A percentile compares a stretch with the other conserved stretches of the same genome.
phyloP scores from a whole-genome alignment of 2,797 vertebrate genomes.

The Coilia nasus region DNA sequence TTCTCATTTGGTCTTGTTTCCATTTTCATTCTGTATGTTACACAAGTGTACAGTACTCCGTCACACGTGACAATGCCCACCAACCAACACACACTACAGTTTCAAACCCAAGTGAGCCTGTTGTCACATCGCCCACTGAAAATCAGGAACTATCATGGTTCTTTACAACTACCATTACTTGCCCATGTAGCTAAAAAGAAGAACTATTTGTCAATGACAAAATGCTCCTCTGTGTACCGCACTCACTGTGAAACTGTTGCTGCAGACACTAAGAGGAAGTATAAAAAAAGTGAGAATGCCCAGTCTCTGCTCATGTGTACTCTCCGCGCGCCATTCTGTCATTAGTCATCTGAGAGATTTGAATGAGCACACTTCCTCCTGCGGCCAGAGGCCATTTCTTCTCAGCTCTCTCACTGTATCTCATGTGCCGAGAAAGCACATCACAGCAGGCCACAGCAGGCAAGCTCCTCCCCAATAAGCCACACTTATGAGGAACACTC shows the following conservation, averaged over 20 bases:
- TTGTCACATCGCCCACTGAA: background rate
- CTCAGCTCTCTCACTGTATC: background rate
- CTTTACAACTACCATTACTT: background rate
- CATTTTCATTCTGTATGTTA: background rate
- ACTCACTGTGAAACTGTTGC: background rate
- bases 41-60: background rate
- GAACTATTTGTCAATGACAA: background rate
- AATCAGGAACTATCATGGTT: background rate
- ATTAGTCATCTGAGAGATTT: background rate
- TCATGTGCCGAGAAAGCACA: background rate
- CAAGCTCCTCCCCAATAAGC: background rate
- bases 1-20: background rate
- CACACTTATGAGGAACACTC: background rate
- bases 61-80: too few relatives aligned
- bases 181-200: background rate
- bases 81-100: background rate
- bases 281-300: background rate
- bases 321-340: background rate
- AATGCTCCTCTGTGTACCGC: background rate
- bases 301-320: background rate
- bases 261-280: background rate
- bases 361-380: slow-evolving; percentile 2
- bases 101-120: background rate
- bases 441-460: background rate
- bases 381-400: background rate